Evolutionary conservation across 2,113 vertebrate species (phyloP).

Genomic region (Trogon surrucura): DNA sequence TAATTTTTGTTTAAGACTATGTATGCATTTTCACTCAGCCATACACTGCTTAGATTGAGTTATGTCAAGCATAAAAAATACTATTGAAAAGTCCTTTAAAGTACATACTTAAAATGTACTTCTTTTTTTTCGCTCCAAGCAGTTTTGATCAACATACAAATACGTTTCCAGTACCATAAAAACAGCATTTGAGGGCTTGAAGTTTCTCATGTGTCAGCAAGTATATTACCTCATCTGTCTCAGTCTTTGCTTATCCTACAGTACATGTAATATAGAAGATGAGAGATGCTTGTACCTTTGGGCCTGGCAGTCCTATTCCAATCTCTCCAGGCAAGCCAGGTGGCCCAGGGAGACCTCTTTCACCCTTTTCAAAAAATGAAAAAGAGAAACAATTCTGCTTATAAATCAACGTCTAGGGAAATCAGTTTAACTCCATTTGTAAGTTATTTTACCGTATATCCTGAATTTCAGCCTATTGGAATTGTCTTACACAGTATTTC

Average conservation of each 20-base stretch:
- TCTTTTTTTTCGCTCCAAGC: not conserved
- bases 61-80: not conserved
- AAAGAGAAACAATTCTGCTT: not conserved
- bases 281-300: conserved; percentile 79
- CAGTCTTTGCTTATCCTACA: not conserved
- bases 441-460: not conserved
- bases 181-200: not conserved
- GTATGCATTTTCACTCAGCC: not conserved
- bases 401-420: not conserved
- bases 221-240: not conserved
- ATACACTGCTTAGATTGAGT: not conserved
- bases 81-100: not conserved
- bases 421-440: not conserved
- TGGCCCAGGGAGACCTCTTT: conserved; percentile 82
- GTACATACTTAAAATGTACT: not conserved
- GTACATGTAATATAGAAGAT: not conserved
- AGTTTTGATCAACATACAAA: not conserved
- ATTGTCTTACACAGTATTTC: not conserved
- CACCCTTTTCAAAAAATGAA: conserved; percentile 79
- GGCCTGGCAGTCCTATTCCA: conserved; percentile 85
- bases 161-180: not conserved
- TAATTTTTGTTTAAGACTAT: not conserved
- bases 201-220: not conserved
- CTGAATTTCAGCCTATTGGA: not conserved
- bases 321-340: conserved; percentile 87